These are phyloP conservation scores for Dichetophora obliterata DNA, from an alignment of 2,888 invertebrate species.

Conservation along the genomic window DNA sequence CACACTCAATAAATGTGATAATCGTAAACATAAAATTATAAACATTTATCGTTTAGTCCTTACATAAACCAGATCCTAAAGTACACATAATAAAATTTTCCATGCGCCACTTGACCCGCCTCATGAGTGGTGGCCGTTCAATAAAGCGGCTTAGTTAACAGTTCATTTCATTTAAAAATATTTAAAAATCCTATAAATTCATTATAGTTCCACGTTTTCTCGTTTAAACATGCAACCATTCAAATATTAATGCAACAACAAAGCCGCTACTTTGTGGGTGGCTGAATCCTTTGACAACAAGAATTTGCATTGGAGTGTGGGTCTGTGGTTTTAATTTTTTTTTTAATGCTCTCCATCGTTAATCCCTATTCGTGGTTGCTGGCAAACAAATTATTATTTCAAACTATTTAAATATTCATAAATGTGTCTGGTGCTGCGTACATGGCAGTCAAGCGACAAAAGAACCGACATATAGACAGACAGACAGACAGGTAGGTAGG, in stretches of 20 bases:
- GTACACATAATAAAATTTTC: too few species aligned
- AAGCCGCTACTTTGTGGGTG: neutral
- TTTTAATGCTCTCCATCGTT: neutral
- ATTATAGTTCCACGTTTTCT: constrained; percentile 42
- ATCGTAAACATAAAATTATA: too few species aligned
- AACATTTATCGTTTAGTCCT: too few species aligned
- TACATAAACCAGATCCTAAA: too few species aligned
- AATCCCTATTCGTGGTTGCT: constrained; percentile 2
- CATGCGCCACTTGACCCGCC: too few species aligned
- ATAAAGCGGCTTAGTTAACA: neutral
- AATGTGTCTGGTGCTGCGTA: constrained; percentile 9
- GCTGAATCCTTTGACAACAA: neutral
- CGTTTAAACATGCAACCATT: constrained; percentile 48
- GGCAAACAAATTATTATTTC: constrained; percentile 24
- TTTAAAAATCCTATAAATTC: constrained; percentile 51
- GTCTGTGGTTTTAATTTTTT: neutral
- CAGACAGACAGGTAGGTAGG: too few species aligned
- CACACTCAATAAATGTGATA: too few species aligned
- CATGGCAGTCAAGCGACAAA: neutral
- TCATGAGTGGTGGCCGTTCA: too few species aligned
- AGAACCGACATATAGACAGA: too few species aligned
- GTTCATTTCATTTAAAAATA: constrained; percentile 48
- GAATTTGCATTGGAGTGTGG: neutral
- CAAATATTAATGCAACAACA: neutral
- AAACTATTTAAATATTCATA: constrained; percentile 26